These are phyloP conservation scores for Diadumene lineata DNA, from an alignment of 92 coral and sea anemone species.

Conservation along the genomic window DNA sequence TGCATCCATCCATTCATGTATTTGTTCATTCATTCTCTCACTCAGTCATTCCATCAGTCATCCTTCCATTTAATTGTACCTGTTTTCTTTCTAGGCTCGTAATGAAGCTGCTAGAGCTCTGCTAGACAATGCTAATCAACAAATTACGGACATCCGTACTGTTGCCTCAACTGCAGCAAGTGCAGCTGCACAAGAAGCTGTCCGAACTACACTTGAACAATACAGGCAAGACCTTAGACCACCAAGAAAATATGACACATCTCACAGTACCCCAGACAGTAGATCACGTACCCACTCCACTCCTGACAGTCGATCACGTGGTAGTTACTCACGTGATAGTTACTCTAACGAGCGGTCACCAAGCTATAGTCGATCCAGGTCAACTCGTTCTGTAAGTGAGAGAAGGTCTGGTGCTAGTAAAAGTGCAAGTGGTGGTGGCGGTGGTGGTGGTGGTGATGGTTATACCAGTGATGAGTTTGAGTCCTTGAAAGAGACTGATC, in stretches of 20 bases:
- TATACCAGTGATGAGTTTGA: slow-evolving; percentile 90
- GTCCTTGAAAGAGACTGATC: slow-evolving; percentile 61
- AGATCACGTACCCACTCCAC: slow-evolving; percentile 33
- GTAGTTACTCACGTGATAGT: slow-evolving; percentile 53
- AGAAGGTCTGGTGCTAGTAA: slow-evolving; percentile 48
- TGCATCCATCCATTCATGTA: too few species aligned
- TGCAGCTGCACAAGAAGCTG: slow-evolving; percentile 90
- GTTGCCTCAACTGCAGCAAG: slow-evolving; percentile 81
- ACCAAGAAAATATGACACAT: slow-evolving; percentile 28
- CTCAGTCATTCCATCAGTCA: too few species aligned
- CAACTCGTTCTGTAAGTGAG: slow-evolving; percentile 57
- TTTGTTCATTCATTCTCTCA: background rate
- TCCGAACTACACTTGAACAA: slow-evolving; percentile 65
- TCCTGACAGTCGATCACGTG: slow-evolving; percentile 50
- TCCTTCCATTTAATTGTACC: background rate
- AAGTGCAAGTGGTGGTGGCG: slow-evolving; percentile 45
- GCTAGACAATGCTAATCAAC: slow-evolving; percentile 71
- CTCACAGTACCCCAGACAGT: slow-evolving; percentile 47
- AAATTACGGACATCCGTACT: slow-evolving; percentile 56
- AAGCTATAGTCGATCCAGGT: slow-evolving; percentile 67
- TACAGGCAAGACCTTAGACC: slow-evolving; percentile 58
- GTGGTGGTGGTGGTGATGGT: slow-evolving; percentile 57
- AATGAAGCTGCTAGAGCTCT: slow-evolving; percentile 70
- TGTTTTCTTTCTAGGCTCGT: slow-evolving; percentile 54
- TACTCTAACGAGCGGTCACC: slow-evolving; percentile 49